Evolutionary conservation across 2,113 vertebrate genomes (phyloP), one percentile per base, ranked within the genome.

Genomic region (Ictalurus punctatus): DNA sequence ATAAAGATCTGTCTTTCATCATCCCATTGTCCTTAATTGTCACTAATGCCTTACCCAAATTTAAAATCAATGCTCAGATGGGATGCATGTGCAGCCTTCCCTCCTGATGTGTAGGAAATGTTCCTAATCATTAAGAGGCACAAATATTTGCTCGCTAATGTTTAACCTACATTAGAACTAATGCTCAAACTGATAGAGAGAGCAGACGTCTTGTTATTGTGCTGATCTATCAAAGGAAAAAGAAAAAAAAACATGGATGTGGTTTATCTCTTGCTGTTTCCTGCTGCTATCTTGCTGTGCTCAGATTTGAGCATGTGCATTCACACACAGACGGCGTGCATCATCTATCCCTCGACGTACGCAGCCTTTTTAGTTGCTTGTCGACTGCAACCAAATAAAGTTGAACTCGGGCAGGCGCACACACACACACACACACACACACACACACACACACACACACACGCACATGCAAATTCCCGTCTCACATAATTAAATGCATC

Each of bases 41-140:
- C 37, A 13, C 59, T 37, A 69, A 34, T 19, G 23, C 74, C 65
- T 78, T 12, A 48, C 27, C 37, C 82, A 80, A 92, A 94, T 93
- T 90, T 91, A 93, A 93, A 93, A 91, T 86, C 91, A 93, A 90
- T 87, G 91, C 90, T 91, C 93, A 90, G 93, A 94, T 94, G 48
- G 8, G 48, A 52, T 93, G 92, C 93, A 91, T 92, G 94, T 94
- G 93, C 93, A 94, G 93, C 93, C 92, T 90, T 92, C 92, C 89
- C 92, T 92, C 92, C 84, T 91, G 92, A 93, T 67, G 89, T 86
- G 90, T 92, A 94, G 94, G 92, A 94, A 94, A 94, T 5, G 5
- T 25, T 61, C 56, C 56, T 14, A 40, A 96, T 61, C 40, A 96
- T 95, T 95, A 94, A 91, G 92, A 95, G 94, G 95, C 93, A 93